These are phyloP conservation scores for Spilogale gracilis DNA, from an alignment of 2,113 vertebrate species.

Conservation along the genomic window DNA sequence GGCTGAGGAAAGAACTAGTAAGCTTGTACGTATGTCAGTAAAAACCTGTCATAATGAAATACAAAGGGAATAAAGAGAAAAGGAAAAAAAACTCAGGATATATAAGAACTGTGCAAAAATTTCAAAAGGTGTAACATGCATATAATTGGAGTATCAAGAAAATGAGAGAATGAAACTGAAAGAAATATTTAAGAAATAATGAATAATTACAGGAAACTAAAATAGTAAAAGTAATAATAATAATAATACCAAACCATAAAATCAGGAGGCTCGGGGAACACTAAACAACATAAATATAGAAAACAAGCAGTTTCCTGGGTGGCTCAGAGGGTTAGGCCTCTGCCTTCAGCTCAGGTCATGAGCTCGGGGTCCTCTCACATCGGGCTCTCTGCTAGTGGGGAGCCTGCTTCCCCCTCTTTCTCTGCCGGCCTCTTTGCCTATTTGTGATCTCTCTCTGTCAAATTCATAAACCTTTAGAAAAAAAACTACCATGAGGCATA, in stretches of 20 bases:
- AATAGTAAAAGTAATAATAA: background rate
- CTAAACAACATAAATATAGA: background rate
- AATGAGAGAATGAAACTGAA: background rate
- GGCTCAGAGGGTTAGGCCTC: too few species aligned
- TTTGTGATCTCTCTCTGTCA: too few species aligned
- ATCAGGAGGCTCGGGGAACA: background rate
- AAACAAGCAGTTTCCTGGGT: background rate
- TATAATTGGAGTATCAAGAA: background rate
- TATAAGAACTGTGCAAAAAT: background rate
- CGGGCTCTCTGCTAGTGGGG: too few species aligned
- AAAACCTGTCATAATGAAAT: background rate
- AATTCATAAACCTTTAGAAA: too few species aligned
- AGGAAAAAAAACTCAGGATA: background rate
- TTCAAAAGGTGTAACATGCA: background rate
- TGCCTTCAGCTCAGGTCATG: too few species aligned
- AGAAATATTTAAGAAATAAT: background rate
- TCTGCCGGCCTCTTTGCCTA: too few species aligned
- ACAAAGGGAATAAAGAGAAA: background rate
- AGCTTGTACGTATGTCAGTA: background rate
- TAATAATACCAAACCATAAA: background rate
- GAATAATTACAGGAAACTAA: background rate
- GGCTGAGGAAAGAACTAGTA: background rate
- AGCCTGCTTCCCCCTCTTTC: too few species aligned
- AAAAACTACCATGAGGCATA: background rate
- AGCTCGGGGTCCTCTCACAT: too few species aligned